Conservation (phyloP, 2,113 vertebrate species). For the Spea bombifrons region DNA sequence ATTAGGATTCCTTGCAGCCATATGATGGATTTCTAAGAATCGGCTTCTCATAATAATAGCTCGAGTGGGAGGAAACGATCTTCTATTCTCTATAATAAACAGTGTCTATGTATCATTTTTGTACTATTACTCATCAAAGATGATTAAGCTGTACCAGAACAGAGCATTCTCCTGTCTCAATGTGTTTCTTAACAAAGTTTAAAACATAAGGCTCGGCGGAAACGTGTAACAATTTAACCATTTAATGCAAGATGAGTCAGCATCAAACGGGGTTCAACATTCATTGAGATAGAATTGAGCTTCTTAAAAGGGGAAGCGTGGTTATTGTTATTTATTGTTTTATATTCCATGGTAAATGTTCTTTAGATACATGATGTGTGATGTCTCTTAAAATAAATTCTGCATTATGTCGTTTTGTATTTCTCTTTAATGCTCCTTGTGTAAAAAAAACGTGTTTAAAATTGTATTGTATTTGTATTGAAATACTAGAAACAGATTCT, state of each 20-base stretch:
- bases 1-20: constrained; percentile 41
- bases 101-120: constrained; percentile 36
- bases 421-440: too few relatives aligned
- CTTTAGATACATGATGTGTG: too few relatives aligned
- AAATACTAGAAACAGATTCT: too few relatives aligned
- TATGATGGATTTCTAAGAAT: constrained; percentile 46
- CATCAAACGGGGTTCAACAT: too few relatives aligned
- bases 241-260: neutral
- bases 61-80: constrained; percentile 43
- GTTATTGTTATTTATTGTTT: too few relatives aligned
- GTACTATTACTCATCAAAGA: constrained; percentile 39
- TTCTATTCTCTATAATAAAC: constrained; percentile 45
- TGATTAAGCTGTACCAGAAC: constrained; percentile 39
- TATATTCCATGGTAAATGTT: too few relatives aligned
- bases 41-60: constrained; percentile 47
- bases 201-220: neutral
- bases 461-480: too few relatives aligned
- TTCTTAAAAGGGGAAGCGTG: too few relatives aligned
- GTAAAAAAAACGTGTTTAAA: too few relatives aligned
- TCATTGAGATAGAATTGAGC: too few relatives aligned
- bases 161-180: neutral
- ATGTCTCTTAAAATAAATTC: too few relatives aligned
- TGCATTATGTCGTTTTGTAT: too few relatives aligned
- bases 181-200: neutral
- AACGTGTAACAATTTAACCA: neutral